Evolutionary conservation across 2,797 vertebrate species (phyloP).

Genomic region (Pogoniulus pusillus): DNA sequence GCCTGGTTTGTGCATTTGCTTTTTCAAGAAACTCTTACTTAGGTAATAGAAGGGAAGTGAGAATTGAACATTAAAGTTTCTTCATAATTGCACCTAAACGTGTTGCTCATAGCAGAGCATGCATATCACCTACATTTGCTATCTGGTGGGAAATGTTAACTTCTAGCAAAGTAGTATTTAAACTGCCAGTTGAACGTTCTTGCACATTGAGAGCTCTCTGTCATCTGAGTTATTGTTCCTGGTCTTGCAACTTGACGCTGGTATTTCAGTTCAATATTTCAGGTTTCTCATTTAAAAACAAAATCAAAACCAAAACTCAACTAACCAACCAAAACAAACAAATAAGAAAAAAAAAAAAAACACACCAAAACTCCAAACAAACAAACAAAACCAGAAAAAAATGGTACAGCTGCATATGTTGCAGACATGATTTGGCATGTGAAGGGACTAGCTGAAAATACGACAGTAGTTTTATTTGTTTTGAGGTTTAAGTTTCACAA

Average conservation of each 20-base stretch:
- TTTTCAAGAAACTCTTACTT: not conserved
- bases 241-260: not conserved
- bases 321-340: too few species aligned
- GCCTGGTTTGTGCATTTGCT: not conserved
- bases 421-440: conserved; percentile 27
- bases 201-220: not conserved
- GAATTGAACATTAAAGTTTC: not conserved
- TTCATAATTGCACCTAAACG: not conserved
- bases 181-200: not conserved
- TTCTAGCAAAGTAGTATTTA: not conserved
- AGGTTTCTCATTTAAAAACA: not conserved
- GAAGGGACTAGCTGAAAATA: conserved; percentile 17
- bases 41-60: not conserved
- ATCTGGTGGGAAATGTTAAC: not conserved
- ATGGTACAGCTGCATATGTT: not conserved
- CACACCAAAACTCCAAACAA: not conserved
- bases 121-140: not conserved
- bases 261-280: not conserved
- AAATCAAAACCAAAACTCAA: too few species aligned
- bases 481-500: conserved; percentile 46
- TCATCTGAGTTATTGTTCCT: conserved; percentile 4
- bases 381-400: not conserved
- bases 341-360: too few species aligned
- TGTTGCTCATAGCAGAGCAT: not conserved
- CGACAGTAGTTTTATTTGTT: conserved; percentile 13